phyloP scores from a whole-genome alignment of 2,888 invertebrate genomes.

The Lacanobia wlatinum region DNA sequence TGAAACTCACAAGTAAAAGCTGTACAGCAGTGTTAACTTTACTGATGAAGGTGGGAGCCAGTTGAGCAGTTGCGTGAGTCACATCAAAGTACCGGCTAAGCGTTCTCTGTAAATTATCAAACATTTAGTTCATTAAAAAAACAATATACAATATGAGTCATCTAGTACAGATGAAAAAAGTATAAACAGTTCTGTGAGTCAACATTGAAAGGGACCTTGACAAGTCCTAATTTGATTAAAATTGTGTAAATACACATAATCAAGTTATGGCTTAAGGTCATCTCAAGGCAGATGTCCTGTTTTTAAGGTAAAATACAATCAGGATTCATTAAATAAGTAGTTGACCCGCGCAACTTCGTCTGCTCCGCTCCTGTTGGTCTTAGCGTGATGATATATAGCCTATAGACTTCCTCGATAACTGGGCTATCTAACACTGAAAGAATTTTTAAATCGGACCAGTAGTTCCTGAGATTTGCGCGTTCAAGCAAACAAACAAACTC shows the following conservation, averaged over 20 bases:
- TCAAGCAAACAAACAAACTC: too few relatives aligned
- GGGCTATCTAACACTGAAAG: too few relatives aligned
- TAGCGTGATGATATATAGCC: too few relatives aligned
- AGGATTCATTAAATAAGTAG: too few relatives aligned
- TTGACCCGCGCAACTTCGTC: too few relatives aligned
- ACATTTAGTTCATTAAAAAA: not conserved
- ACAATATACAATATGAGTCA: not conserved
- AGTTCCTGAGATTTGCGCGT: too few relatives aligned
- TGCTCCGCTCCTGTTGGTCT: too few relatives aligned
- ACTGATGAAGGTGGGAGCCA: slow-evolving; percentile 97
- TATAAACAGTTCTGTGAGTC: slow-evolving; percentile 4
- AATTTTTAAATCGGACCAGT: not conserved
- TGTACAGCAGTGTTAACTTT: slow-evolving; percentile 99
- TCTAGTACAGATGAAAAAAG: not conserved
- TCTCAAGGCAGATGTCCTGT: slow-evolving; percentile 11
- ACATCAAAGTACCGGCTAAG: slow-evolving; percentile 97
- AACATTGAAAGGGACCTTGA: slow-evolving; percentile 14
- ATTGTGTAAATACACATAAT: slow-evolving; percentile 17
- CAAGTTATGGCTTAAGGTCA: slow-evolving; percentile 17
- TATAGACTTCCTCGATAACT: too few relatives aligned
- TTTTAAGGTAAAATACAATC: not conserved
- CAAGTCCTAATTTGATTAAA: slow-evolving; percentile 17
- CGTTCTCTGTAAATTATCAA: slow-evolving; percentile 93
- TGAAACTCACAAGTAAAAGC: slow-evolving; percentile 91
- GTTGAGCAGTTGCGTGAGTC: slow-evolving; percentile 97